Base-by-base conservation (phyloP, 2,797 vertebrate genomes). In the Morelia viridis region DNA sequence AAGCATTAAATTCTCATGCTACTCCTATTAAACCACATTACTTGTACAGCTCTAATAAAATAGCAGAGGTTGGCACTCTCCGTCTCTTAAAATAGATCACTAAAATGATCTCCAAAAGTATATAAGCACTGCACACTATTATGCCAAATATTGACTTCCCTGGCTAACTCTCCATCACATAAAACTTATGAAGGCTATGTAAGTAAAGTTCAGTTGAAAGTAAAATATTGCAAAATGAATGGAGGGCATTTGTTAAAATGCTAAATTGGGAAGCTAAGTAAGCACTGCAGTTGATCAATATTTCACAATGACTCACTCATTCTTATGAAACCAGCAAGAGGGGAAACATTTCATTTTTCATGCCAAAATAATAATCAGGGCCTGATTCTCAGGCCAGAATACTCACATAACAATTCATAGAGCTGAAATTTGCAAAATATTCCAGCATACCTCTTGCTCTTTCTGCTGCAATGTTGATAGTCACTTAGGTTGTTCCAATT, bases 231-330 rank as follows among this genome's bases (percentile, higher is more conserved):
- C 95, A 95, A 96, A 97, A 97, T 95, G 96, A 97, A 96, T 96
- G 94, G 96, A 96, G 94, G 96, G 91, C 96, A 96, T 96, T 96
- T 97, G 96, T 97, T 95, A 97, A 96, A 97, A 96, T 95, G 96
- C 96, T 97, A 96, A 97, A 96, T 96, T 97, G 94, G 95, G 95
- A 96, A 97, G 92, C 96, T 96, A 96, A 96, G 93, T 94, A 96
- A 96, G 96, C 90, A 65, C 46, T 87, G 96, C 94, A 96, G 96
- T 96, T 97, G 95, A 96, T 96, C 96, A 96, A 96, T 96, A 96
- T 96, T 96, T 96, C 93, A 95, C 94, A 96, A 96, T 95, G 96
- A 96, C 95, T 92, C 96, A 96, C 96, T 96, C 93, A 95, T 96
- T 95, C 95, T 95, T 94, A 95, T 95, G 95, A 95, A 92, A 96